Base-by-base conservation (phyloP, 2,888 invertebrate species). In the Mimas tiliae region DNA sequence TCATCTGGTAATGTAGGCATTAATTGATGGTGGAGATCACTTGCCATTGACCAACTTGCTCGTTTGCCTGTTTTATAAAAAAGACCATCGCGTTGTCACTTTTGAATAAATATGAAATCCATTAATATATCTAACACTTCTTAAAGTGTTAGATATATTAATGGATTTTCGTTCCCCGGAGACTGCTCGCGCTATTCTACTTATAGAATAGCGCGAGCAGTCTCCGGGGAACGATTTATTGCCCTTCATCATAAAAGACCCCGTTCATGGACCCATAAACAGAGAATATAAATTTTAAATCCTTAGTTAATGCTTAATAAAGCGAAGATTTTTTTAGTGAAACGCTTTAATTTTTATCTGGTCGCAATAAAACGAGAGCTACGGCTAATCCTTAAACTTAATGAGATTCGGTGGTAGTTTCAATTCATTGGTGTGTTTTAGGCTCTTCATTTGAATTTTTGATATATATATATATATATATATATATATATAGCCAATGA, bases 251-350 rank as follows among this genome's bases (percentile, higher is more conserved):
- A 47, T 14, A 47, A 47, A 45, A 47, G 14, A 6, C 12, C n/a
- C 47, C 47, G 47, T 47, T 47, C 47, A 47, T 47, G 47, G 47
- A 6, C 47, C 47, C n/a, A 47, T 47, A 47, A 47, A 47, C 14
- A 47, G 47, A 47, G 47, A 47, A 47, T 47, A 47, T 47, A n/a
- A 47, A 47, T 47, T 47, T n/a, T 38, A 47, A 47, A n/a, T n/a
- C 47, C 47, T 47, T 12, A 12, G 47, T 47, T 47, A 47, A 47
- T 47, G 14, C 47, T 4, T n/a, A 47, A 47, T 47, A 47, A 47
- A 47, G n/a, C n/a, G 47, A n/a, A n/a, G 14, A 27, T 27, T 14
- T 47, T n/a, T 14, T 47, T 47, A n/a, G 47, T 47, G 47, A 14
- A 12, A 14, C 47, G 12, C n/a, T 1, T 47, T n/a, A 14, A 47